Percentiles rank a stretch among this genome's conserved stretches.
phyloP scores from a whole-genome alignment of 2,113 vertebrate genomes.

The Chloebia gouldiae region DNA sequence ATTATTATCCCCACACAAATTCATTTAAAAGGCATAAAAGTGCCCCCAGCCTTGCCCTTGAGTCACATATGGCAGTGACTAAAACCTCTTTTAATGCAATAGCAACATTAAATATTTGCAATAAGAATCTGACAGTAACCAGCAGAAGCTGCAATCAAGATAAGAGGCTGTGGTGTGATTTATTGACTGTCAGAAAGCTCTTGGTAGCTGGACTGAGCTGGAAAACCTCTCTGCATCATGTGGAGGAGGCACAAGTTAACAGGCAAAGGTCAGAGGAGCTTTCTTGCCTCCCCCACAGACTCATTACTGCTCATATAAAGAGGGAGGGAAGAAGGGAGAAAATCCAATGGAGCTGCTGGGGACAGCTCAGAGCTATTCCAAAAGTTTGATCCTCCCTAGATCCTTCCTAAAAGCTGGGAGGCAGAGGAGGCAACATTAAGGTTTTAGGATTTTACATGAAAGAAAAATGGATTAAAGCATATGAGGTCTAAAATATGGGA shows the following conservation, averaged over 20 bases:
- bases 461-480: background rate
- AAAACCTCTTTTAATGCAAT: background rate
- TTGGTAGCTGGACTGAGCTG: background rate
- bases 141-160: slow-evolving; percentile 4
- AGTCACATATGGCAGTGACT: background rate
- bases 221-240: background rate
- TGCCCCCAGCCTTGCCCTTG: background rate
- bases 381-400: background rate
- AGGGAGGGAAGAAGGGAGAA: background rate
- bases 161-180: background rate
- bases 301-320: background rate
- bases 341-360: background rate
- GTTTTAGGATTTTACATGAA: background rate
- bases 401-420: background rate
- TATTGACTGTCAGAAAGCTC: slow-evolving; percentile 10
- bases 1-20: background rate
- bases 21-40: background rate
- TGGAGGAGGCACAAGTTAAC: background rate
- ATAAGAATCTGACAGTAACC: background rate
- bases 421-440: background rate
- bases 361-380: background rate
- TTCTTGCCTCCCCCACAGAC: background rate
- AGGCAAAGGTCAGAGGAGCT: slow-evolving; percentile 28
- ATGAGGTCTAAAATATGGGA: background rate
- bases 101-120: background rate